Evolutionary conservation across 2,113 vertebrate species (phyloP).

Genomic region (Nematolebias whitei): DNA sequence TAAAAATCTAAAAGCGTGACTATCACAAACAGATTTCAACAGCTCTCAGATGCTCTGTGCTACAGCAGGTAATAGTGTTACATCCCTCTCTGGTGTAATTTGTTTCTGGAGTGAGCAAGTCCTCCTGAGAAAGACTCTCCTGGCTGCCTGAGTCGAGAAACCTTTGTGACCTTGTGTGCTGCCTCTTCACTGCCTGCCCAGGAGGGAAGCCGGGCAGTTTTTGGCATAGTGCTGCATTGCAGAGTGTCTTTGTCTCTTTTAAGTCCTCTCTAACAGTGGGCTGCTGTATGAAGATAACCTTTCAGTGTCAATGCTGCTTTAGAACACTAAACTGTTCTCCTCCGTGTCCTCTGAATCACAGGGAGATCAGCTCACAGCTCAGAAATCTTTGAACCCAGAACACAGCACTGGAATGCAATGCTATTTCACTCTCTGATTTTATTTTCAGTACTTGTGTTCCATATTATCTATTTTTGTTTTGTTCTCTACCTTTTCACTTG

Average conservation of each 20-base stretch:
- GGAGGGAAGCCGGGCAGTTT: slow-evolving; percentile 28
- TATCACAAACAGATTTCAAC: neutral
- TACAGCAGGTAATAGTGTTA: slow-evolving; percentile 25
- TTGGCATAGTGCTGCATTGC: slow-evolving; percentile 59
- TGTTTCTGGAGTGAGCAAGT: slow-evolving; percentile 22
- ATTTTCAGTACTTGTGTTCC: slow-evolving; percentile 10
- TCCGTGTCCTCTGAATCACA: slow-evolving; percentile 22
- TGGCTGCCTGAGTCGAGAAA: slow-evolving; percentile 22
- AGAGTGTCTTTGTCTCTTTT: slow-evolving; percentile 38
- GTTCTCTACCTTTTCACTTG: slow-evolving; percentile 21
- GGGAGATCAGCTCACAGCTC: slow-evolving; percentile 17
- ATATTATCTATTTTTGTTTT: neutral
- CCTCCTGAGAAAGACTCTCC: slow-evolving; percentile 23
- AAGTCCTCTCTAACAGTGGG: slow-evolving; percentile 35
- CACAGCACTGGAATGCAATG: slow-evolving; percentile 7
- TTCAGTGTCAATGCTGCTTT: slow-evolving; percentile 42
- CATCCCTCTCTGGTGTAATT: slow-evolving; percentile 2
- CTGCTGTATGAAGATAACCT: slow-evolving; percentile 52
- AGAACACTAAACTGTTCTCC: slow-evolving; percentile 30
- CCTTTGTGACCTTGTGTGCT: slow-evolving; percentile 38
- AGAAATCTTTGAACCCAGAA: slow-evolving; percentile 26
- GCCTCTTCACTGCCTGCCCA: slow-evolving; percentile 32
- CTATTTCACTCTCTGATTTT: slow-evolving; percentile 18
- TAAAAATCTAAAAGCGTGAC: neutral
- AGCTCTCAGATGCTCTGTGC: neutral